Evolutionary conservation across 2,113 vertebrate genomes (phyloP).

Genomic region (Gopherus flavomarginatus): DNA sequence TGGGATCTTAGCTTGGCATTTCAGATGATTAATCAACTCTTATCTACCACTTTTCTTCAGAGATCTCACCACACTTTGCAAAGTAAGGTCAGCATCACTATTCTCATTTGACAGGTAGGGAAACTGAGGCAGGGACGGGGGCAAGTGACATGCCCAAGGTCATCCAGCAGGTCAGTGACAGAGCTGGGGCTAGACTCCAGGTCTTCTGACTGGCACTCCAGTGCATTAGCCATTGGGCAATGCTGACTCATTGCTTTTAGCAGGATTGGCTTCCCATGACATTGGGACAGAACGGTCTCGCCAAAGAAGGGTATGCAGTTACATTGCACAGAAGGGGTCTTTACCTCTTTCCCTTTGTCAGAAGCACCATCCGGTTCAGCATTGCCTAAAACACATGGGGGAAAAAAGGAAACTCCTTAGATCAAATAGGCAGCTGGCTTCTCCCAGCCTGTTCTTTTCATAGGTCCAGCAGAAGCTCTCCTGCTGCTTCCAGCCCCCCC

Average conservation of each 20-base stretch:
- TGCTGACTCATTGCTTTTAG: not conserved
- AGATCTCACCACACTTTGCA: not conserved
- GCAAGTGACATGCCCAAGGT: not conserved
- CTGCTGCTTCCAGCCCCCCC: not conserved
- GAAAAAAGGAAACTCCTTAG: not conserved
- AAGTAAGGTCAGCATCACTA: not conserved
- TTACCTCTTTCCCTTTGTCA: slow-evolving; percentile 41
- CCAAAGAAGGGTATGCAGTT: not conserved
- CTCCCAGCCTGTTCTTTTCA: not conserved
- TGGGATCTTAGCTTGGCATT: not conserved
- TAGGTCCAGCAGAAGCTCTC: not conserved
- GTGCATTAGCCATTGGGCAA: not conserved
- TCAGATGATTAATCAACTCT: not conserved
- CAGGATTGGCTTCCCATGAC: rapidly evolving
- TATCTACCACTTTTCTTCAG: not conserved
- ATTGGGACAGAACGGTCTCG: not conserved
- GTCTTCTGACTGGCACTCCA: not conserved
- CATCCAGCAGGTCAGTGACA: not conserved
- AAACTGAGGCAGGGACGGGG: not conserved
- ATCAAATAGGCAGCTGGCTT: rapidly evolving
- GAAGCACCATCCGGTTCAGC: not conserved
- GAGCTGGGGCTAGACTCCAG: not conserved
- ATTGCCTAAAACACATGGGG: not conserved
- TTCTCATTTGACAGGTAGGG: not conserved
- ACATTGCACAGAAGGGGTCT: not conserved